Percentiles rank a stretch among this genome's conserved stretches.
Evolutionary conservation across 2,888 invertebrate species (phyloP).

Genomic region (Lissocephala sabroskyi): DNA sequence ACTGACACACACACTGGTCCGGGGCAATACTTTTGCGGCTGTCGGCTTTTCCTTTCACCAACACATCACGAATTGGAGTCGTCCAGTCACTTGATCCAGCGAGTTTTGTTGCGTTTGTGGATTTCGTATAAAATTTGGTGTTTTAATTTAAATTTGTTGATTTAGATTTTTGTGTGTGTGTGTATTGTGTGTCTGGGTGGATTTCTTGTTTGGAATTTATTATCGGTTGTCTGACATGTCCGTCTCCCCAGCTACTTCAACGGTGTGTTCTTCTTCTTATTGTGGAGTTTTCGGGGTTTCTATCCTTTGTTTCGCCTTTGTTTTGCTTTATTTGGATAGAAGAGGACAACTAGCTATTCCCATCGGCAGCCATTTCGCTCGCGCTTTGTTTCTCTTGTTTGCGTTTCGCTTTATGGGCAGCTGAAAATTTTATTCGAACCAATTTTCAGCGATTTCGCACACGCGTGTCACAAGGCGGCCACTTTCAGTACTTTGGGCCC

Average conservation of each 20-base stretch:
- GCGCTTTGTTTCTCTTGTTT: slow-evolving; percentile 51
- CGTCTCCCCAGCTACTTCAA: slow-evolving; percentile 39
- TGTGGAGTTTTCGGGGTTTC: slow-evolving; percentile 61
- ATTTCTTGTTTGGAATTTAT: slow-evolving; percentile 22
- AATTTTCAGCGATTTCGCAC: no score
- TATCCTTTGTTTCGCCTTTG: slow-evolving; percentile 65
- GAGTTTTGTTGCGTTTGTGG: background rate
- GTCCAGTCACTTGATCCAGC: background rate
- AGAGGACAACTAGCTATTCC: slow-evolving; percentile 41
- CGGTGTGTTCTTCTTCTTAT: slow-evolving; percentile 56
- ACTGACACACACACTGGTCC: slow-evolving; percentile 2
- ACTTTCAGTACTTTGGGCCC: no score
- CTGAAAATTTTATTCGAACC: slow-evolving; percentile 43
- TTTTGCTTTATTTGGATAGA: slow-evolving; percentile 64
- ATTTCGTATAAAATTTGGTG: background rate
- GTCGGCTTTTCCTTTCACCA: slow-evolving; percentile 5
- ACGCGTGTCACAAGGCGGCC: no score
- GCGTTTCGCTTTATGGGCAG: slow-evolving; percentile 46
- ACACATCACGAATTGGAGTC: slow-evolving; percentile 16
- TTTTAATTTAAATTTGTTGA: no score
- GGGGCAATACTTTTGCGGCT: no score
- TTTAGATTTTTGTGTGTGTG: background rate
- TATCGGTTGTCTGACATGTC: slow-evolving; percentile 29
- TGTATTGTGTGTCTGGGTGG: no score
- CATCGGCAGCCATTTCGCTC: slow-evolving; percentile 33